These are phyloP conservation scores for Orthonyx spaldingii DNA, from an alignment of 2,113 vertebrate genomes.

Conservation along the genomic window DNA sequence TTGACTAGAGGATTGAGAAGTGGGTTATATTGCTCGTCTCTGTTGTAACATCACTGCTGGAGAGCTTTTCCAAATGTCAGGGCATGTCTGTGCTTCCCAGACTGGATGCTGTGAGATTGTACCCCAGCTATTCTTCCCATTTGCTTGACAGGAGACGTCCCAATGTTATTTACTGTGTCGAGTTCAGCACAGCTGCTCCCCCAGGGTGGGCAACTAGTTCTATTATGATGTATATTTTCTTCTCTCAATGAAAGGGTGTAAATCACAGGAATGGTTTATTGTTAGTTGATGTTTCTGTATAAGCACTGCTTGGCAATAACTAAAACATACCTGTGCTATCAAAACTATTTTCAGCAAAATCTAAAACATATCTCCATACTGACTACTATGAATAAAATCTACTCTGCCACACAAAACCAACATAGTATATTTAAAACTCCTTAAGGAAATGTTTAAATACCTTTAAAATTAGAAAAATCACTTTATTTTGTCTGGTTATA, in stretches of 20 bases:
- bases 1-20: slow-evolving; percentile 29
- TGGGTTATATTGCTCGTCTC: not conserved
- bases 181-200: not conserved
- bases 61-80: not conserved
- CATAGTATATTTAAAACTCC: not conserved
- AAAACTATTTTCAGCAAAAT: not conserved
- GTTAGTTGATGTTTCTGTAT: not conserved
- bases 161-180: not conserved
- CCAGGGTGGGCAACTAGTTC: not conserved
- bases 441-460: not conserved
- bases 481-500: not conserved
- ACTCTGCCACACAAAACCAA: not conserved
- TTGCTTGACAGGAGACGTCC: not conserved
- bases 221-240: not conserved
- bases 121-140: not conserved
- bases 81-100: not conserved
- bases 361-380: not conserved
- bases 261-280: not conserved
- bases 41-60: not conserved
- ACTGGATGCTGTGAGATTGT: not conserved
- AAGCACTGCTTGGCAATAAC: not conserved
- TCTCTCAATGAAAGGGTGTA: not conserved
- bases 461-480: not conserved
- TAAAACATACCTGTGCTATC: not conserved
- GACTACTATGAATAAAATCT: not conserved